Evolutionary conservation across 1,140 invertebrate genomes (phyloP).

Genomic region (Conopomorpha cramerella): DNA sequence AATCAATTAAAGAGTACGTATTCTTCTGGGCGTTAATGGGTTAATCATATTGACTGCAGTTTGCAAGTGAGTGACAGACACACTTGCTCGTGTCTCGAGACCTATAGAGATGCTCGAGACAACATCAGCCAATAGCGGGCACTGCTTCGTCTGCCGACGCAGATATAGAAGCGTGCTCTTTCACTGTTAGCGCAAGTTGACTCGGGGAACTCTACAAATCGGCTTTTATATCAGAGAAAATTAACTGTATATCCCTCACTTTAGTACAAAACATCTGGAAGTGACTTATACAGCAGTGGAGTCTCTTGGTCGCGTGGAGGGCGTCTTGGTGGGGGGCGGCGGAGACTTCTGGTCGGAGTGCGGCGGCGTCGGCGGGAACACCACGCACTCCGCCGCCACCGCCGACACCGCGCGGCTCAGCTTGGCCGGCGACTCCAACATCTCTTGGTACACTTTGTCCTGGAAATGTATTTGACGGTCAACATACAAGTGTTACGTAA

Average conservation of each 20-base stretch:
- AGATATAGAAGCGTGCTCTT: not conserved
- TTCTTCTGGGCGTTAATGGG: too few species aligned
- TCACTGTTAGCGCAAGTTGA: not conserved
- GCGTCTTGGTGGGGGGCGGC: conserved; percentile 28
- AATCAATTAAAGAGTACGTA: too few species aligned
- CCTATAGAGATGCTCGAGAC: too few species aligned
- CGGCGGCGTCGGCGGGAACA: conserved; percentile 44
- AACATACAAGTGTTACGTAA: not conserved
- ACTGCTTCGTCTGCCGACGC: too few species aligned
- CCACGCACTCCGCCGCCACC: conserved; percentile 15
- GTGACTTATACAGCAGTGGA: not conserved
- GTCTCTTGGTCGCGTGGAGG: conserved; percentile 13
- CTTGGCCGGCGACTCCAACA: conserved; percentile 6
- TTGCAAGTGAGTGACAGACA: too few species aligned
- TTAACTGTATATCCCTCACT: too few species aligned
- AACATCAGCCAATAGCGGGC: too few species aligned
- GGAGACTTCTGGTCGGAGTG: conserved; percentile 45
- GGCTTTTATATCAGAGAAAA: too few species aligned
- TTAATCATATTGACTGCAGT: too few species aligned
- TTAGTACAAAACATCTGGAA: not conserved
- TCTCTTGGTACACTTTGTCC: conserved; percentile 22
- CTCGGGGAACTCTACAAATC: too few species aligned
- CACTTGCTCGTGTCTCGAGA: too few species aligned
- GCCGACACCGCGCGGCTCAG: conserved; percentile 3
- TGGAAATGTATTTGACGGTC: conserved; percentile 6